Conservation (phyloP, 1,140 invertebrate species). For the Brachystomella parvula region DNA sequence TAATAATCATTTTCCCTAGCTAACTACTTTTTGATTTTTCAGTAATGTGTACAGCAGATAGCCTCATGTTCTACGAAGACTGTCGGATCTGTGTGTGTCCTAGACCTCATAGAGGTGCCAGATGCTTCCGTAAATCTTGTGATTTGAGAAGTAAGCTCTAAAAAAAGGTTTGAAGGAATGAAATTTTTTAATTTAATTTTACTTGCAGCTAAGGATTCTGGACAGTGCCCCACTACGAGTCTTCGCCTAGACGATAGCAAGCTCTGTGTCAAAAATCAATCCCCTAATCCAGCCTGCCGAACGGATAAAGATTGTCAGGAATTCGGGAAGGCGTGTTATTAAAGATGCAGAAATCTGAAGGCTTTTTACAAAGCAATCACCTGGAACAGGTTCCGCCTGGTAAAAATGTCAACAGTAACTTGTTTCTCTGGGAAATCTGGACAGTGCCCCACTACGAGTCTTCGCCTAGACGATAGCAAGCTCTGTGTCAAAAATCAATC, state of each 20-base stretch:
- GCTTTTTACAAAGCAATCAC: too few relatives aligned
- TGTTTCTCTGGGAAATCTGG: not conserved
- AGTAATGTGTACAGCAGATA: slow-evolving; percentile 13
- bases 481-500: not conserved
- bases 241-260: not conserved
- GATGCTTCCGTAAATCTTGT: slow-evolving; percentile 11
- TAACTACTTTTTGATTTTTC: not conserved
- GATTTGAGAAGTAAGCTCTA: slow-evolving; percentile 7
- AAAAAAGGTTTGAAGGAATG: too few relatives aligned
- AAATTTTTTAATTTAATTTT: not conserved
- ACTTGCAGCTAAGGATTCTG: slow-evolving; percentile 4
- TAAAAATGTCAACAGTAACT: not conserved
- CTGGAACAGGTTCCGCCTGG: not conserved
- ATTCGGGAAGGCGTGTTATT: too few relatives aligned
- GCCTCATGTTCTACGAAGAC: slow-evolving; percentile 11
- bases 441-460: not conserved
- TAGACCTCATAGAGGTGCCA: not conserved
- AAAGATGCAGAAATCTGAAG: too few relatives aligned
- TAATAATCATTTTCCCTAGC: not conserved
- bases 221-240: not conserved
- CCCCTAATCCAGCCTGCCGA: not conserved
- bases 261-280: not conserved
- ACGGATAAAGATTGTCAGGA: too few relatives aligned
- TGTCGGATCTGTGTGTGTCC: slow-evolving; percentile 8
- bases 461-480: not conserved